Percentiles rank a stretch among this genome's conserved stretches.
Conservation (phyloP, 2,113 vertebrate genomes). For the Coptodon bakossiorum region DNA sequence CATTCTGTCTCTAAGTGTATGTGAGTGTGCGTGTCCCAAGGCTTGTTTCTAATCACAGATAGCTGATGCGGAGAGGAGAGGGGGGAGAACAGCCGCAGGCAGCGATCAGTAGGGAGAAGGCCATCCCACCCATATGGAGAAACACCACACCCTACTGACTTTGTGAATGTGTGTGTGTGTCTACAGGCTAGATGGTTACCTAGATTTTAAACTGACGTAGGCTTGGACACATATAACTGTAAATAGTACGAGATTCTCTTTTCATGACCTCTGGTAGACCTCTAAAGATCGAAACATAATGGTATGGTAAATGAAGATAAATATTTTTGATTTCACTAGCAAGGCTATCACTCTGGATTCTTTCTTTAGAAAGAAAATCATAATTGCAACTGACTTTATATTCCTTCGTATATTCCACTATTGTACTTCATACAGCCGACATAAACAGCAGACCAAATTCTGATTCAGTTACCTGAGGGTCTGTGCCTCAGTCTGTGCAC, state of each 20-base stretch:
- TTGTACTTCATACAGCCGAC: not conserved
- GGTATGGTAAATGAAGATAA: not conserved
- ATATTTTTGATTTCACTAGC: not conserved
- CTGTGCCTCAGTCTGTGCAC: not conserved
- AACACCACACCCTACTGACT: conserved; percentile 30
- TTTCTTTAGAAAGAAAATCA: not conserved
- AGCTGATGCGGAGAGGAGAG: conserved; percentile 43
- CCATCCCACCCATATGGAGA: conserved; percentile 63
- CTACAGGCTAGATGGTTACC: not conserved
- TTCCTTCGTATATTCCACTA: not conserved
- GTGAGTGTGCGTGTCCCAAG: not conserved
- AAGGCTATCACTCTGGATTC: not conserved
- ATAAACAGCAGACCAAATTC: not conserved
- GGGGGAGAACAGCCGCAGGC: conserved; percentile 29
- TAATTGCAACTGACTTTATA: not conserved
- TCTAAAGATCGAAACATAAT: not conserved
- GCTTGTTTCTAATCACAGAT: conserved; percentile 60
- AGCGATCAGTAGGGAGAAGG: conserved; percentile 44
- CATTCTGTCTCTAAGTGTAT: not conserved
- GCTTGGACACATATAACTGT: not conserved
- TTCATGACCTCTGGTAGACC: not conserved
- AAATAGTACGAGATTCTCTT: not conserved
- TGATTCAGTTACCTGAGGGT: not conserved
- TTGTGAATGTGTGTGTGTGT: not conserved
- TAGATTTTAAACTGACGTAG: not conserved